Evolutionary conservation across 2,888 invertebrate species (phyloP).

Genomic region (Agrochola lota): DNA sequence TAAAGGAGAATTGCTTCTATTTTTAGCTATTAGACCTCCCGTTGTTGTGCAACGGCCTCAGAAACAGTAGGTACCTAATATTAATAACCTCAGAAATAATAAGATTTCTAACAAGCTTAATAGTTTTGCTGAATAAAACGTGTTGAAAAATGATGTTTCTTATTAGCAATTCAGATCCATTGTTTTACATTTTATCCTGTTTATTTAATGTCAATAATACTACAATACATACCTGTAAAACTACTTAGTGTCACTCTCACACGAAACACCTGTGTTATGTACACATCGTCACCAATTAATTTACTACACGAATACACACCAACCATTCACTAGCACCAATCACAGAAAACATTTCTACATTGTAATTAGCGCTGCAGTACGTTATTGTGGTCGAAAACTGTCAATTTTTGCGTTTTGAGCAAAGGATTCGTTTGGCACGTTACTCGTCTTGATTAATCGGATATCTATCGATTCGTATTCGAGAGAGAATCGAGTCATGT

Average conservation of each 20-base stretch:
- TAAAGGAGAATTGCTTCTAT: slow-evolving; percentile 8
- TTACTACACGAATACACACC: slow-evolving; percentile 67
- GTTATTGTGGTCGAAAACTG: slow-evolving; percentile 35
- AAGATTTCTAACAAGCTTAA: background rate
- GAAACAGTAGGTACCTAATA: background rate
- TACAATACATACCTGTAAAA: slow-evolving; percentile 67
- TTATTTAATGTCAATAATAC: slow-evolving; percentile 8
- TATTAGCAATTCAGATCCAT: slow-evolving; percentile 23
- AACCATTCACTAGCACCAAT: slow-evolving; percentile 78
- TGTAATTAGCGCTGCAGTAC: slow-evolving; percentile 61
- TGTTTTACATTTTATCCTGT: background rate
- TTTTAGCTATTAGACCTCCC: background rate
- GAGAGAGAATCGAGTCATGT: slow-evolving; percentile 67
- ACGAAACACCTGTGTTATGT: slow-evolving; percentile 63
- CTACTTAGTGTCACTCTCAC: slow-evolving; percentile 60
- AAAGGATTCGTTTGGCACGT: slow-evolving; percentile 69
- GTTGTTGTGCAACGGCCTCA: background rate
- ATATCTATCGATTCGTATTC: slow-evolving; percentile 83
- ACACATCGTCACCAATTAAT: slow-evolving; percentile 69
- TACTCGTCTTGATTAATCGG: slow-evolving; percentile 76
- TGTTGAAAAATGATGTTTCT: background rate
- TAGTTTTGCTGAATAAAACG: slow-evolving; percentile 2
- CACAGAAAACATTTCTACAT: slow-evolving; percentile 67
- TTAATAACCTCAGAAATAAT: slow-evolving; percentile 17
- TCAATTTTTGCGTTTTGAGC: slow-evolving; percentile 68